These are phyloP conservation scores for Megalops atlanticus DNA, from an alignment of 2,113 vertebrate species.

Conservation along the genomic window DNA sequence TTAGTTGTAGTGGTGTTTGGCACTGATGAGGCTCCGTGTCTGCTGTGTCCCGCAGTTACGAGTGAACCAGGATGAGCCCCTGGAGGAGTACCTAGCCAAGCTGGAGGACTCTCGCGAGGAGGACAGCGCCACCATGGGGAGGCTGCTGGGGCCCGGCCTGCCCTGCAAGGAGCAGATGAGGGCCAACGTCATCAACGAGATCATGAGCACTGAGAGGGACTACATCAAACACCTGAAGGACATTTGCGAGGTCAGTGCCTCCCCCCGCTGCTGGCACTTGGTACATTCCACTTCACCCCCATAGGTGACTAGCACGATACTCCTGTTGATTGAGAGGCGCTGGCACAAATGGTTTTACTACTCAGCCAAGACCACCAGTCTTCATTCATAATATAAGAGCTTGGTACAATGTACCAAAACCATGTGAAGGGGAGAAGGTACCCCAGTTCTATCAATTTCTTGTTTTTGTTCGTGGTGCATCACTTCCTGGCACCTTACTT, in stretches of 20 bases:
- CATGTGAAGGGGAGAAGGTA: not conserved
- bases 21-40: not conserved
- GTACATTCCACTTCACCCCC: too few species aligned
- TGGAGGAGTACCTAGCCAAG: slow-evolving; percentile 78
- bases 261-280: too few species aligned
- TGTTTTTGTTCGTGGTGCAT: too few species aligned
- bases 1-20: not conserved
- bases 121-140: slow-evolving; percentile 56
- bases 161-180: slow-evolving; percentile 95
- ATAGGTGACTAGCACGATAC: too few species aligned
- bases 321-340: too few species aligned
- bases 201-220: slow-evolving; percentile 93
- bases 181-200: slow-evolving; percentile 94
- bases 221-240: slow-evolving; percentile 97
- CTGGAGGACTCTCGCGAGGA: slow-evolving; percentile 69
- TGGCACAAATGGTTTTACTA: too few species aligned
- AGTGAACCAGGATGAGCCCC: slow-evolving; percentile 94
- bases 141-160: slow-evolving; percentile 75
- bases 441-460: not conserved
- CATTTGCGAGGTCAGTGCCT: slow-evolving; percentile 87
- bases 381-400: too few species aligned
- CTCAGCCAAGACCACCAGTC: too few species aligned
- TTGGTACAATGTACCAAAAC: too few species aligned
- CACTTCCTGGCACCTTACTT: not conserved
- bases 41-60: slow-evolving; percentile 75